phyloP scores from a whole-genome alignment of 2,888 invertebrate species.

The Orchesellides sinensis region DNA sequence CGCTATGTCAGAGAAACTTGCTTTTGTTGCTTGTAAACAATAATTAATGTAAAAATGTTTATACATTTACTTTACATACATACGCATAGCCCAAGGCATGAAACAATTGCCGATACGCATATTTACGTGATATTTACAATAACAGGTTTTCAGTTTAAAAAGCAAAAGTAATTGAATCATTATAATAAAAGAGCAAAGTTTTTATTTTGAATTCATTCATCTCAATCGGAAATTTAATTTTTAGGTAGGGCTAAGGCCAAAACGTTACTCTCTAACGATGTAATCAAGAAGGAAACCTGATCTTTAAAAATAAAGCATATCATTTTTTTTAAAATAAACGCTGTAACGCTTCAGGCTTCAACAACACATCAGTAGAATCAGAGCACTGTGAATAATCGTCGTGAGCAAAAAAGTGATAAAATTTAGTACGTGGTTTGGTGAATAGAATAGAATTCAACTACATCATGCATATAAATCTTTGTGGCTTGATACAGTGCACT shows the following conservation, averaged over 20 bases:
- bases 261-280: background rate
- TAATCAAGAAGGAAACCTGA: slow-evolving; percentile 24
- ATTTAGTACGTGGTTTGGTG: too few relatives aligned
- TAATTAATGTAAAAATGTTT: too few relatives aligned
- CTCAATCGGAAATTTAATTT: slow-evolving; percentile 30
- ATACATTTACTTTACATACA: background rate
- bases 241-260: slow-evolving; percentile 12
- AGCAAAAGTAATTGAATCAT: slow-evolving; percentile 40
- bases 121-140: background rate
- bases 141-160: slow-evolving; percentile 42
- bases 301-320: slow-evolving; percentile 16
- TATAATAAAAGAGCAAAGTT: slow-evolving; percentile 39
- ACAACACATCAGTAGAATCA: too few relatives aligned
- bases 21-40: too few relatives aligned
- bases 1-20: too few relatives aligned
- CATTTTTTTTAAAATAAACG: slow-evolving; percentile 31
- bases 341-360: slow-evolving; percentile 42
- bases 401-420: too few relatives aligned
- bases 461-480: slow-evolving; percentile 40
- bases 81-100: background rate
- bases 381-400: too few relatives aligned
- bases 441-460: too few relatives aligned
- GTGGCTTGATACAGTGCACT: slow-evolving; percentile 12
- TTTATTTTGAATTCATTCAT: slow-evolving; percentile 20
- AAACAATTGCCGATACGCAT: too few relatives aligned